Evolutionary conservation across 2,888 invertebrate genomes (phyloP), one percentile per base, ranked within the genome.

Genomic region (Hypercompe scribonia): DNA sequence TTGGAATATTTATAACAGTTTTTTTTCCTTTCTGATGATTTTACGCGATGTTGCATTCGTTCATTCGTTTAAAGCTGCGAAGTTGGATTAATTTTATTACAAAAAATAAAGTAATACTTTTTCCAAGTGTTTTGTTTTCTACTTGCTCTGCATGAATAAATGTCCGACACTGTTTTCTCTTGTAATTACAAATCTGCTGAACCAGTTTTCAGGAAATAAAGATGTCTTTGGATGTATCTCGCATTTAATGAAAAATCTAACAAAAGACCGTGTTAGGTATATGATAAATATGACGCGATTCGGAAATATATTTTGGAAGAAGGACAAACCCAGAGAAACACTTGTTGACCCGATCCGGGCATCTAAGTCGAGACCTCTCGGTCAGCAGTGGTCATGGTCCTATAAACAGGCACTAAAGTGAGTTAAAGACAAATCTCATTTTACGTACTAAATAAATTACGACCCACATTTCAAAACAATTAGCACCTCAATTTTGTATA

Each of bases 1-100:
- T 71, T 65, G 36, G 63, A 64, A 68, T 63, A 73, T 75, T 69
- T 77, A 73, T 72, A 79, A 54, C 61, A 54, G 63, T 50, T 67
- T 39, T 73, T 80, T 71, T 77, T 70, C 76, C 65, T 54, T 36
- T 21, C 54, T 50, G 50, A 67, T 46, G 1, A 15, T 3, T 3
- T 42, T 2, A 3, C 15, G 18, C 7, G 21, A 46, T 21, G 46
- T 1, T 46, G 46, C 21, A 24, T 50, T 24, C 50, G 1, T 7
- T 7, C 50, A 50, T 50, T 24, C 50, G 1, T 7, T 7, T 24
- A 50, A 1, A 50, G 21, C 21, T 50, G 1, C 46, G 24, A 24
- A 50, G 46, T 24, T 24, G 46, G 46, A 24, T 24, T 50, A 50
- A 8, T 50, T 8, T 50, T 50, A 1, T 50, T 50, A 21, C 50